These are phyloP conservation scores for Axinella damicornis DNA, from an alignment of 37 sponge, comb jelly and placozoan genomes.

Conservation along the genomic window DNA sequence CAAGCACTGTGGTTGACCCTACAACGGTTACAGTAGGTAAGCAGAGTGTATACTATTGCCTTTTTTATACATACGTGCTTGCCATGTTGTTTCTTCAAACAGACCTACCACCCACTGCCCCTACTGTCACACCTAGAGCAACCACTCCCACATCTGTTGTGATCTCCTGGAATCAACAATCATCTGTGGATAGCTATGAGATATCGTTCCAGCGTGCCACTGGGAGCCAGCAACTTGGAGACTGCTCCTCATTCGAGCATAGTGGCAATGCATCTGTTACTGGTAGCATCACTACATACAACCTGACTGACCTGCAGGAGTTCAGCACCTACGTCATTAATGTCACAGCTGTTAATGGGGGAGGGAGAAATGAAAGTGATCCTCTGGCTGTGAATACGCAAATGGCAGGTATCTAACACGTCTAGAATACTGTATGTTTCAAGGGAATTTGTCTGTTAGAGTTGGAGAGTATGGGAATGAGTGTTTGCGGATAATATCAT, in stretches of 20 bases:
- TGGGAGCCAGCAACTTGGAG: background rate
- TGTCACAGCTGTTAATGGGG: conserved; percentile 36
- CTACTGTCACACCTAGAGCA: no score
- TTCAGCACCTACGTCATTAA: conserved; percentile 28
- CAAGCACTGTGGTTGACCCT: no score
- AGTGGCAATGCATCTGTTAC: no score
- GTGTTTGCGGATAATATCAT: no score
- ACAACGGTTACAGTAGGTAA: no score
- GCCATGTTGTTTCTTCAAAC: no score
- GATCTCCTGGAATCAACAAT: conserved; percentile 19
- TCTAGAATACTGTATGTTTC: no score
- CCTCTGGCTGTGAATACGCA: conserved; percentile 6
- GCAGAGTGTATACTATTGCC: no score
- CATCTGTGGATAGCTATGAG: conserved; percentile 42
- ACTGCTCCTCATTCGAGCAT: background rate
- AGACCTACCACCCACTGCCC: conserved; percentile 7
- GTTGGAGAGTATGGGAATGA: no score
- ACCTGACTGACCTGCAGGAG: conserved; percentile 42
- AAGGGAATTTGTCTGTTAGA: no score
- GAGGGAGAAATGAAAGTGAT: conserved; percentile 7
- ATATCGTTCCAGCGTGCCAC: conserved; percentile 23
- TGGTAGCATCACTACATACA: conserved; percentile 17
- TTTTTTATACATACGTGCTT: no score
- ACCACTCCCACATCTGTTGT: conserved; percentile 44
- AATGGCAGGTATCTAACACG: no score